phyloP scores from a whole-genome alignment of 1,140 invertebrate genomes.

The Eupristina koningsbergeri region DNA sequence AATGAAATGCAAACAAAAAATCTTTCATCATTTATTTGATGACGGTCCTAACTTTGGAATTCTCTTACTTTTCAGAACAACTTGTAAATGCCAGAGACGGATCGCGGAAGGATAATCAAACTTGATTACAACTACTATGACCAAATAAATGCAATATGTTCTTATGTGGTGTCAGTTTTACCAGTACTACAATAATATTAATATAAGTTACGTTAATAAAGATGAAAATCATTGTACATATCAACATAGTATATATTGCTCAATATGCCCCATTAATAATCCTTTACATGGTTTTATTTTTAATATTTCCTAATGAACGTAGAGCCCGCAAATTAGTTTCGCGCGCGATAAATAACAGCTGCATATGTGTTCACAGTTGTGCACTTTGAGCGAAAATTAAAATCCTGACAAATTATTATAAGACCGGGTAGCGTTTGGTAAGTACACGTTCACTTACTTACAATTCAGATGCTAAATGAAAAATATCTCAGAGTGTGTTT shows the following conservation, averaged over 20 bases:
- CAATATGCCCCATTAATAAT: constrained; percentile 32
- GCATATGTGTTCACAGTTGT: background rate
- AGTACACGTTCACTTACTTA: constrained; percentile 51
- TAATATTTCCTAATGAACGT: background rate
- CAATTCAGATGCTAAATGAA: constrained; percentile 30
- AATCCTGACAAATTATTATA: constrained; percentile 35
- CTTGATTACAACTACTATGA: constrained; percentile 59
- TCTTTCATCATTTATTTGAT: constrained; percentile 23
- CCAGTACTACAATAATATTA: constrained; percentile 47
- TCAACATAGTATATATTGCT: constrained; percentile 51
- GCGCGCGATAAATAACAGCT: constrained; percentile 9
- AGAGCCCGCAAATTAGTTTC: background rate
- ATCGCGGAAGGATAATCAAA: constrained; percentile 65
- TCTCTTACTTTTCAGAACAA: constrained; percentile 70
- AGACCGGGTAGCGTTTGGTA: constrained; percentile 50
- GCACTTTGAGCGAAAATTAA: background rate
- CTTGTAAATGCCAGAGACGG: constrained; percentile 67
- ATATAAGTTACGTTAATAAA: constrained; percentile 52
- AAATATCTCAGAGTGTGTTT: background rate
- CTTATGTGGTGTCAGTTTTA: constrained; percentile 52
- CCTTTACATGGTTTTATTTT: constrained; percentile 21
- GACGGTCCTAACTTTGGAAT: constrained; percentile 59
- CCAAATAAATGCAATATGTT: constrained; percentile 51
- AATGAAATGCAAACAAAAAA: constrained; percentile 33
- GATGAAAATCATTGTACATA: constrained; percentile 52